These are phyloP conservation scores for Zygogramma bicolorata DNA, from an alignment of 2,888 invertebrate genomes.

Conservation along the genomic window DNA sequence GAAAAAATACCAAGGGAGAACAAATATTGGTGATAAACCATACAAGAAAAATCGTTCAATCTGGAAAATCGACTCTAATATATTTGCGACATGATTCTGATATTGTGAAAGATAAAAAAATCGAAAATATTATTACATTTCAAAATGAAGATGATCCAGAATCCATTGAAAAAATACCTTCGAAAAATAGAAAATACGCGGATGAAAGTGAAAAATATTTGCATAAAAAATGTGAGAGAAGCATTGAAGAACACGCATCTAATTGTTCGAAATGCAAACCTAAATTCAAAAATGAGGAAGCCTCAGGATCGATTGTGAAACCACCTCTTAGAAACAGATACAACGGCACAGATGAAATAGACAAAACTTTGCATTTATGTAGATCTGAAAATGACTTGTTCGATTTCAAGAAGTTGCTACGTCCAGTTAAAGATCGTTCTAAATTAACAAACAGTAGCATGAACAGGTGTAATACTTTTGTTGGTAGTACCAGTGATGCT, in stretches of 20 bases:
- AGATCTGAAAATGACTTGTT: slow-evolving; percentile 54
- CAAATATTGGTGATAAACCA: slow-evolving; percentile 52
- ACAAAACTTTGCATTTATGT: slow-evolving; percentile 36
- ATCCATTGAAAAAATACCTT: too few relatives aligned
- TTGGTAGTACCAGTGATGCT: slow-evolving; percentile 35
- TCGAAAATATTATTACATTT: slow-evolving; percentile 4
- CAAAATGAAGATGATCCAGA: too few relatives aligned
- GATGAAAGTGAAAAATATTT: too few relatives aligned
- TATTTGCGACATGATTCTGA: slow-evolving; percentile 37
- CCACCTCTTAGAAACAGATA: background rate
- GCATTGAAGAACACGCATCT: slow-evolving; percentile 34
- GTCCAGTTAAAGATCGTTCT: slow-evolving; percentile 52
- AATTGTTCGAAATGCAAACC: slow-evolving; percentile 44
- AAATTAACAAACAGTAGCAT: slow-evolving; percentile 43
- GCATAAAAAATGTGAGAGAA: too few relatives aligned
- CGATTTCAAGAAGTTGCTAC: slow-evolving; percentile 40
- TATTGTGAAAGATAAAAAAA: slow-evolving; percentile 29
- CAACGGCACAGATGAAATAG: background rate
- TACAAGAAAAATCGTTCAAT: slow-evolving; percentile 41
- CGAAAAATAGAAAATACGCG: too few relatives aligned
- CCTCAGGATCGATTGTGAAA: too few relatives aligned
- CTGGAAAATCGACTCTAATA: slow-evolving; percentile 43
- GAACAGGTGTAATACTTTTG: slow-evolving; percentile 48
- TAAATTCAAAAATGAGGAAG: slow-evolving; percentile 33
- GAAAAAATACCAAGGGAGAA: slow-evolving; percentile 27